These are phyloP conservation scores for Alloplasta piceator DNA, from an alignment of 2,888 invertebrate genomes.

Conservation along the genomic window DNA sequence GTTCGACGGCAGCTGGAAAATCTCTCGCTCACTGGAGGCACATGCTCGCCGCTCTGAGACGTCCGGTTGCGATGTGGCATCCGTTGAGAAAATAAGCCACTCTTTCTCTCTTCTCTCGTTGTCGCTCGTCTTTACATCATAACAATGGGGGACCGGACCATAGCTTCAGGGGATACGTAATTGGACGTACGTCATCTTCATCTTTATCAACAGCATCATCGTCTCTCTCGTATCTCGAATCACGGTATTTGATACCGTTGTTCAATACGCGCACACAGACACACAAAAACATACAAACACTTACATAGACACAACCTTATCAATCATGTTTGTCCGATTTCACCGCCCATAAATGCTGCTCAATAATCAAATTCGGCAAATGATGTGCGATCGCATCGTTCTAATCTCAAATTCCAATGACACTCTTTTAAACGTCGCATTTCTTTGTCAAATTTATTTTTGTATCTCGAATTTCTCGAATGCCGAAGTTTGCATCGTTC, in stretches of 20 bases:
- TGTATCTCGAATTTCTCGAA: too few species aligned
- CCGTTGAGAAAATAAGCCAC: constrained; percentile 85
- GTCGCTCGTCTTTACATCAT: neutral
- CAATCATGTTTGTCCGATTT: constrained; percentile 37
- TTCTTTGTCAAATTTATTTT: too few species aligned
- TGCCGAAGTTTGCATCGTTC: too few species aligned
- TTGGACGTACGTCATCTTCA: too few species aligned
- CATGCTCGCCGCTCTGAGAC: constrained; percentile 91
- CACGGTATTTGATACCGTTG: neutral
- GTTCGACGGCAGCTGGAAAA: constrained; percentile 89
- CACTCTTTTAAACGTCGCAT: too few species aligned
- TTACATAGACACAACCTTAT: too few species aligned
- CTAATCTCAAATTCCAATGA: too few species aligned
- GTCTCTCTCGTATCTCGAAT: neutral
- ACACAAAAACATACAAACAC: too few species aligned
- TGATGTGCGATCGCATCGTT: neutral
- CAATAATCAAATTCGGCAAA: constrained; percentile 30
- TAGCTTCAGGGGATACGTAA: too few species aligned
- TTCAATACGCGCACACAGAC: too few species aligned
- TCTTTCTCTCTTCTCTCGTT: neutral
- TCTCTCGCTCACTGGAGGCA: constrained; percentile 92
- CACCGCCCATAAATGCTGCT: constrained; percentile 60
- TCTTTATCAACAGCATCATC: neutral
- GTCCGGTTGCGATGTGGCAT: constrained; percentile 95
- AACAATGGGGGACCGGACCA: too few species aligned